Conservation (phyloP, 2,113 vertebrate species). For the Chaetorhynchus papuensis region DNA sequence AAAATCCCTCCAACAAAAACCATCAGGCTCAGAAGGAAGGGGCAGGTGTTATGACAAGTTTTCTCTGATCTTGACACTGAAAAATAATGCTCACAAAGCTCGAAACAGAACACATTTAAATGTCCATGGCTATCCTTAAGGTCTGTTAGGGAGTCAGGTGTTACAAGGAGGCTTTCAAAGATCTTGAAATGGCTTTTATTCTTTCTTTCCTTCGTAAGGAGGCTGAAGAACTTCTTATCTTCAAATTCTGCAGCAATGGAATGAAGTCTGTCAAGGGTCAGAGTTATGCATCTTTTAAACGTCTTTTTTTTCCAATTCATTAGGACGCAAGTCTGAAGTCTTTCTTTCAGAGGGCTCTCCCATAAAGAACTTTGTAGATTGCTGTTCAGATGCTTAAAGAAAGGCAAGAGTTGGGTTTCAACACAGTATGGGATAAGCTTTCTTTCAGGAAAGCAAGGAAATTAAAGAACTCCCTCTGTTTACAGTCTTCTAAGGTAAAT, state of each 20-base stretch:
- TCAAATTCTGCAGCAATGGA: slow-evolving; percentile 17
- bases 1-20: not conserved
- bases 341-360: not conserved
- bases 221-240: not conserved
- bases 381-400: not conserved
- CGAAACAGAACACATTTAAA: not conserved
- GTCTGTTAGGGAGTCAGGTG: not conserved
- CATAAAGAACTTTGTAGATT: not conserved
- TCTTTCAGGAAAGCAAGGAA: not conserved
- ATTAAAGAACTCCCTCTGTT: not conserved
- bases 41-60: not conserved
- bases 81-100: not conserved
- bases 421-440: not conserved
- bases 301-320: not conserved
- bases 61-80: not conserved
- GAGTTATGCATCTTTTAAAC: not conserved
- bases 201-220: not conserved
- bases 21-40: not conserved
- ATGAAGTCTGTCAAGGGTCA: not conserved
- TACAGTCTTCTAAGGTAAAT: not conserved
- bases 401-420: not conserved
- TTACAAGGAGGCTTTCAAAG: not conserved
- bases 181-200: slow-evolving; percentile 34
- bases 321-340: not conserved
- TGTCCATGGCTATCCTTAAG: not conserved